Conservation (phyloP, 2,888 invertebrate species). For the Ametastegia equiseti region DNA sequence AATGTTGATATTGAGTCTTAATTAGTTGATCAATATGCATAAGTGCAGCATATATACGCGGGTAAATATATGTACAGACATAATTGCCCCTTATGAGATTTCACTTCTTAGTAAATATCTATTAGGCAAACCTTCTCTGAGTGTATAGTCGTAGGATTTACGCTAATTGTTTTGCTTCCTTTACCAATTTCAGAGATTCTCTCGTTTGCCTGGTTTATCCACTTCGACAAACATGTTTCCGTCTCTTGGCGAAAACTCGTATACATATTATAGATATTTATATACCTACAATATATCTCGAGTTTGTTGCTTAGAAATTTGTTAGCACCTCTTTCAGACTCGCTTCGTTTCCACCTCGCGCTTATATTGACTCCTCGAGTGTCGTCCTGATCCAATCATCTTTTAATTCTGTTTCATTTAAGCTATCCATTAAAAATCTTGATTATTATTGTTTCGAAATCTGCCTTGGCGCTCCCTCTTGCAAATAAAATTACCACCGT, state of each 20-base stretch:
- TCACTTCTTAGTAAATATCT: conserved; percentile 1
- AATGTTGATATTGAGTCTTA: conserved; percentile 10
- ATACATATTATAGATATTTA: not conserved
- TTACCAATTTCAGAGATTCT: not conserved
- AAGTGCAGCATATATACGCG: not conserved
- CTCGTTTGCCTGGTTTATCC: not conserved
- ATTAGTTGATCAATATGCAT: conserved; percentile 12
- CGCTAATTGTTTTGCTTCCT: conserved; percentile 9
- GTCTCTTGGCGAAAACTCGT: not conserved
- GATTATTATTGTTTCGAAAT: conserved; percentile 43
- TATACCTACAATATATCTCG: conserved; percentile 22
- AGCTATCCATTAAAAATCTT: conserved; percentile 38
- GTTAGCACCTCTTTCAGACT: conserved; percentile 28
- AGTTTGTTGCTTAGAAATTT: conserved; percentile 25
- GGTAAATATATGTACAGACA: not conserved
- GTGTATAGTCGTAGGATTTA: not conserved
- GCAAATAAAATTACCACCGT: conserved; percentile 27
- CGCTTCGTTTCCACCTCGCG: not conserved
- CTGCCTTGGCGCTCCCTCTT: conserved; percentile 8
- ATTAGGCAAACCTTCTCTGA: not conserved
- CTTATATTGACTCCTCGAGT: conserved; percentile 18
- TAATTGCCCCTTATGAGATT: not conserved
- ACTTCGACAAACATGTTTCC: not conserved
- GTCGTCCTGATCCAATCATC: conserved; percentile 39
- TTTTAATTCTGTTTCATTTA: conserved; percentile 39